Evolutionary conservation across 2,888 invertebrate genomes (phyloP), one percentile per base, ranked within the genome.

Genomic region (Lymantria monacha): DNA sequence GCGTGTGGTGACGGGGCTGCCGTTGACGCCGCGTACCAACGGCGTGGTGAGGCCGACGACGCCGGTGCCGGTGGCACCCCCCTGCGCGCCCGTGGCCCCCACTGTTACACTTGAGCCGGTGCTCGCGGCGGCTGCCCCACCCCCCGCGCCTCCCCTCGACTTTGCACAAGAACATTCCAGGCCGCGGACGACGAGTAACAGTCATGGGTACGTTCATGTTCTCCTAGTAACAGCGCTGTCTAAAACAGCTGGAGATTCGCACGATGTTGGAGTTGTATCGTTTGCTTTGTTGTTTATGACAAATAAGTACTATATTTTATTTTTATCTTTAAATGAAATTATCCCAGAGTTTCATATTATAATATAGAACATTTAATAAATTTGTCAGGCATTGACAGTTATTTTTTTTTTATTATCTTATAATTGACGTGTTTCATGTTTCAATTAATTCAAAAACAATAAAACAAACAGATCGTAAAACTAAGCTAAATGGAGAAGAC

Each of bases 141-240:
- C 78, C 72, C 70, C 76, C 74, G 76, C 81, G 61, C 74, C 82
- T 57, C 77, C 80, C 76, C 81, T 83, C 78, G 88, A 89, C 75
- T 88, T 85, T 78, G 81, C 82, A 85, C 87, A 87, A 83, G 90
- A 92, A 88, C 91, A 89, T 88, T 91, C 91, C 85, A 90, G 91
- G 80, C 86, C 87, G 75, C 85, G 89, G 66, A 83, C 86, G 66
- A 79, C 82, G 60, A 91, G 84, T 77, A 82, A 71, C 76, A 87
- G 85, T 76, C 89, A 89, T 78, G 91, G 90, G 91, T 92, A 78
- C 81, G 82, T 72, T 71, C 57, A 78, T 85, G 81, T 71, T 70
- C 59, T 70, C 86, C 86, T 88, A 72, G 87, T 89, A 84, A 51
- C 63, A 57, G 58, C 70, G 76, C 76, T 81, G 79, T 81, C 76